These are phyloP conservation scores for Graptemys geographica DNA, from an alignment of 2,797 vertebrate genomes.

Conservation along the genomic window DNA sequence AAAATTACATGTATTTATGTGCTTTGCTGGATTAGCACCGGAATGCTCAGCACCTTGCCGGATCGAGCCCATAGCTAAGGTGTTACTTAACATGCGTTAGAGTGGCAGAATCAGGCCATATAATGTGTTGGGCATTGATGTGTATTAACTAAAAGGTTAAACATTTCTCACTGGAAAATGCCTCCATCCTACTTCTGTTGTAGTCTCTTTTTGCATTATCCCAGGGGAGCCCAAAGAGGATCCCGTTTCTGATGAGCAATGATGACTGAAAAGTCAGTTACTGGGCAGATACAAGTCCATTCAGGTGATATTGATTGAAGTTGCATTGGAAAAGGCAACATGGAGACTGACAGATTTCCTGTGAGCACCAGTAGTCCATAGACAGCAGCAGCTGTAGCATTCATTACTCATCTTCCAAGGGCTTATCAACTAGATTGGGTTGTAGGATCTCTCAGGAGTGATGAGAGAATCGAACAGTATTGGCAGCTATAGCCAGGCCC, in stretches of 20 bases:
- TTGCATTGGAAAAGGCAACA: not conserved
- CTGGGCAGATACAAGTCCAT: not conserved
- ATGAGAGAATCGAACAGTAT: not conserved
- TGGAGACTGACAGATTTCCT: not conserved
- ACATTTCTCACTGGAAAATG: not conserved
- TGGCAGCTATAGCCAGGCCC: not conserved
- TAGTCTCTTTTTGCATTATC: not conserved
- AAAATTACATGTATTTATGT: not conserved
- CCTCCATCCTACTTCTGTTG: not conserved
- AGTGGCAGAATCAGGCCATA: not conserved
- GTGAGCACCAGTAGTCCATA: not conserved
- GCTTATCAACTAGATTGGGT: not conserved
- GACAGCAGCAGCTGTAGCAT: not conserved
- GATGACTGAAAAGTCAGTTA: not conserved
- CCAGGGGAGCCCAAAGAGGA: not conserved
- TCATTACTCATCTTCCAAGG: not conserved
- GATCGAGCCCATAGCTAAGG: not conserved
- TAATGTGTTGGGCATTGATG: not conserved
- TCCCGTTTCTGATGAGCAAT: not conserved
- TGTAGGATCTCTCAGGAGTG: not conserved
- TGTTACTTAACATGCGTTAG: not conserved
- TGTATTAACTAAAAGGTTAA: not conserved
- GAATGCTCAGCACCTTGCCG: not conserved
- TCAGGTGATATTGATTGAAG: not conserved
- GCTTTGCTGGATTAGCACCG: not conserved